Conservation (phyloP, 1,140 invertebrate genomes). For the Drosophila saltans region DNA sequence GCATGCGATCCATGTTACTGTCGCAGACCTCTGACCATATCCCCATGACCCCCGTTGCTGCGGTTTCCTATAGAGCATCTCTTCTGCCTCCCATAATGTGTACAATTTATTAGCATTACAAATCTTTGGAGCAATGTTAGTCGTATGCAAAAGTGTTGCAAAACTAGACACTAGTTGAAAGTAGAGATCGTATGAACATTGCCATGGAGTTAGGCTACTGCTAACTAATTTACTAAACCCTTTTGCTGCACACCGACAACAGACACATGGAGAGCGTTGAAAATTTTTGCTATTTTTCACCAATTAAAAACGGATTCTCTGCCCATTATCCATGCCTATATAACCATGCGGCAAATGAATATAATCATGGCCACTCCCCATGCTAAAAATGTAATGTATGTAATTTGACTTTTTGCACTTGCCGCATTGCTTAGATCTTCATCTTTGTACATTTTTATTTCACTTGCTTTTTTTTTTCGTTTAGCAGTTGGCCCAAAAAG, state of each 20-base stretch:
- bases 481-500: background rate
- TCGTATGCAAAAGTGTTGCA: constrained; percentile 44
- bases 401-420: constrained; percentile 32
- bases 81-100: constrained; percentile 50
- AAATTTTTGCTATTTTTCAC: constrained; percentile 77
- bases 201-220: constrained; percentile 40
- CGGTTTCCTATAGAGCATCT: background rate
- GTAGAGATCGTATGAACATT: constrained; percentile 36
- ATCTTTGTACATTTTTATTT: background rate
- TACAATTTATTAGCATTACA: constrained; percentile 79
- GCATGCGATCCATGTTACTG: background rate
- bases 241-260: constrained; percentile 23
- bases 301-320: constrained; percentile 80
- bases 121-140: constrained; percentile 72
- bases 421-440: constrained; percentile 13
- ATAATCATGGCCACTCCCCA: constrained; percentile 7
- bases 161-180: constrained; percentile 20
- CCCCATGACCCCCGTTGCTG: background rate
- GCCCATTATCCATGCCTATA: constrained; percentile 59
- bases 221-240: constrained; percentile 44
- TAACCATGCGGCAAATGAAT: constrained; percentile 25
- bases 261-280: constrained; percentile 47
- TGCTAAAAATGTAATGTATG: constrained; percentile 22
- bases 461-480: background rate
- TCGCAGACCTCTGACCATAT: background rate